Base-by-base conservation (phyloP, 2,888 invertebrate species). In the Plusia festucae region DNA sequence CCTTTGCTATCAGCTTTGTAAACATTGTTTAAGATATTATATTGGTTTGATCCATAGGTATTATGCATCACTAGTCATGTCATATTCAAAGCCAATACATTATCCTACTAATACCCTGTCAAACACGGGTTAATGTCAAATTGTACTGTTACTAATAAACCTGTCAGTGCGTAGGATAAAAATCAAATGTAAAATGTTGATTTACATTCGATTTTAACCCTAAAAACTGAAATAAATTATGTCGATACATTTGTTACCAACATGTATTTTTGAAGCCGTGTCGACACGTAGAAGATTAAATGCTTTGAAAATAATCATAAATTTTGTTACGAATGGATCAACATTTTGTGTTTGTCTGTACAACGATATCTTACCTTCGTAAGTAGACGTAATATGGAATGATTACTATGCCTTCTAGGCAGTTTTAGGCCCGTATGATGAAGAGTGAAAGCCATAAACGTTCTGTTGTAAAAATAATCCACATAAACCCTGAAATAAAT, bases 1-100 rank as follows among this genome's bases (percentile, higher is more conserved):
- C 16, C 46, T 18, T 46, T 18, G 18, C 46, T 18, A 2, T 46
- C 9, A 9, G 16, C 16, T 9, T 11, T 49, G 18, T 49, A 49
- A 7, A 11, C 3, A 9, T 20, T 4, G 20, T 2, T 6, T 9
- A 18, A 18, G 18, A 13, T 49, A 8, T 8, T 8, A 9, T 2
- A 7, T 18, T 49, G 46, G 9, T 30, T 49, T 22, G 24, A 52
- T 15, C 6, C 24, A 7, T 7, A 20, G 15, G 22, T 6, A 4
- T 15, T 13, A 51, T 15, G 15, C 51, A 11, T 52, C 7, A 52
- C 52, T 15, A 15, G 20, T 15, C 20, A 24, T 24, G 15, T 22
- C 15, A 22, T 63, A 68, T 65, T 65, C 46, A 74, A 27, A 53
- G 32, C 54, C 63, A 70, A 55, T 68, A 52, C 32, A 63, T 68